Conservation (phyloP, 2,797 vertebrate species). For the Amblyopsis hoosieri region DNA sequence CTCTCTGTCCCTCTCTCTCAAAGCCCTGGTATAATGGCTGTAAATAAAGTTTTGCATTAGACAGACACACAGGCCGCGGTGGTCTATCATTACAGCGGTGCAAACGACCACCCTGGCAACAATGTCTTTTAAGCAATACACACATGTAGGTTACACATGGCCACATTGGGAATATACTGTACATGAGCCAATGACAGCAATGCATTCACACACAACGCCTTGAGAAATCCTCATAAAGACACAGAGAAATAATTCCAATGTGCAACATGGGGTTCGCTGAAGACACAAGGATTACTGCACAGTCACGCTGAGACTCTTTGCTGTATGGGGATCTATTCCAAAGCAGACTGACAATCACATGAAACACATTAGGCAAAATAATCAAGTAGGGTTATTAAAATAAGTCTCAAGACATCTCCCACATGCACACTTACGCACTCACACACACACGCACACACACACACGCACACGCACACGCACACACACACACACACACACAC, state of each 20-base stretch:
- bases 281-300: neutral
- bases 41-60: slow-evolving; percentile 73
- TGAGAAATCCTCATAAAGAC: too few relatives aligned
- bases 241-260: neutral
- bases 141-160: too few relatives aligned
- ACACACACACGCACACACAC: slow-evolving; percentile 7
- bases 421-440: neutral
- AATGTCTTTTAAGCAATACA: slow-evolving; percentile 49
- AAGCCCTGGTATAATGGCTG: slow-evolving; percentile 46
- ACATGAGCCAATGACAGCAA: slow-evolving; percentile 6
- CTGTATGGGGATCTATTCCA: slow-evolving; percentile 25
- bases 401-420: slow-evolving; percentile 3
- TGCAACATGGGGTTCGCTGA: neutral
- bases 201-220: too few relatives aligned
- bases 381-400: slow-evolving; percentile 14
- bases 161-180: too few relatives aligned
- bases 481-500: slow-evolving; percentile 9
- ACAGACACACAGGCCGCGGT: slow-evolving; percentile 32
- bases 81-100: slow-evolving; percentile 62
- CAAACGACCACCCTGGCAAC: slow-evolving; percentile 45
- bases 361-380: slow-evolving; percentile 2
- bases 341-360: slow-evolving; percentile 4
- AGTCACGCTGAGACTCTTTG: slow-evolving; percentile 12
- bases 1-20: slow-evolving; percentile 30
- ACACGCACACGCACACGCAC: slow-evolving; percentile 12